Evolutionary conservation across 2,113 vertebrate species (phyloP), one percentile per base, ranked within the genome.

Genomic region (Elachura formosa): DNA sequence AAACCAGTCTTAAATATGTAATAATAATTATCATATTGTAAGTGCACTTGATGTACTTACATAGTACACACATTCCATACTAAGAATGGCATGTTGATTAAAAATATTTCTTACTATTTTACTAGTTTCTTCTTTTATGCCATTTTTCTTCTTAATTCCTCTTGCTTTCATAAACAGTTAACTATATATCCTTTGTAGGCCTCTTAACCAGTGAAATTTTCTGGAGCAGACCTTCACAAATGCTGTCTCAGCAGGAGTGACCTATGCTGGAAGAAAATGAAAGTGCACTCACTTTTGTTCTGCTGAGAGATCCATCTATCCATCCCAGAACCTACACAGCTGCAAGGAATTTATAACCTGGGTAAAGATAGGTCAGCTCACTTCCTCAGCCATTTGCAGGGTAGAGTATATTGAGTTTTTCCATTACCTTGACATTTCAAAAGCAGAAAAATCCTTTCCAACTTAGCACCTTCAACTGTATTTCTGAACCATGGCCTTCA

Each of bases 261-360:
- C 41, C 46, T 74, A 67, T 2, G 5, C 12, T 66, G 36, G 34
- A 80, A 88, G 23, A 0, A 10, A 82, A 82, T 56, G 25, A 76
- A 76, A 25, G 23, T 31, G 67, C 17, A 31, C 10, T 64, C 24
- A 31, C 10, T 90, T 51, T 36, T 87, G 12, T 61, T 79, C 29
- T 34, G 31, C 45, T 78, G 45, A 51, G 45, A 31, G 8, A 52
- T 76, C 31, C 36, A 67, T 48, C 23, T 45, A 69, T 56, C 25
- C 28, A 72, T n/a, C 26, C 41, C 41, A 14, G 10, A 75, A 28
- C 7, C 6, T 56, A 22, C 0, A 0, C 12, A 52, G 22, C 7
- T 36, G 25, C 48, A n/a, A 82, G 19, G 23, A 67, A 48, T 10
- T 31, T 40, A 63, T 48, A 34, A 76, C 23, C 26, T 58, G 34